Conservation (phyloP, 2,888 invertebrate species). For the Anoplius nigerrimus region DNA sequence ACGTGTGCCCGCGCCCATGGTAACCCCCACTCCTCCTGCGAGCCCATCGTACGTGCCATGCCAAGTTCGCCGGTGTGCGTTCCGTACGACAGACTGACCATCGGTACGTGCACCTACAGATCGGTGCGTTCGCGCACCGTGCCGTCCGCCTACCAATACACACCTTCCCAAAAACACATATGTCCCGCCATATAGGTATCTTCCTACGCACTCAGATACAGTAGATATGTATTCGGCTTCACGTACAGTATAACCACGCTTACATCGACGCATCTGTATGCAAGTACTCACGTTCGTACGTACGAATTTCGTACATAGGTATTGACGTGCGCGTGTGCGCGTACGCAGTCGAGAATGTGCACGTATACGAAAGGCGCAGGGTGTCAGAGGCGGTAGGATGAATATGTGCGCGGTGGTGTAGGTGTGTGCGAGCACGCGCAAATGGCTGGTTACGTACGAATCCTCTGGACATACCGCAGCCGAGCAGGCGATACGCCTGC, state of each 20-base stretch:
- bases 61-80: constrained; percentile 37
- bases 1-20: constrained; percentile 46
- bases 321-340: constrained; percentile 11
- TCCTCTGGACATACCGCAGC: constrained; percentile 64
- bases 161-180: neutral
- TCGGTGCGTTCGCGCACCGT: constrained; percentile 14
- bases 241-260: too few relatives aligned
- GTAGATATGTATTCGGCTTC: too few relatives aligned
- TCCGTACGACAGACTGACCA: constrained; percentile 33
- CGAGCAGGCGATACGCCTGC: constrained; percentile 60
- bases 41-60: constrained; percentile 31
- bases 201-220: too few relatives aligned
- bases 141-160: too few relatives aligned
- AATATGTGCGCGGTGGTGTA: constrained; percentile 51
- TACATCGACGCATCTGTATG: neutral
- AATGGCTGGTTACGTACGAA: constrained; percentile 57
- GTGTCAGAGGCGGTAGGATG: constrained; percentile 14
- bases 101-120: constrained; percentile 8
- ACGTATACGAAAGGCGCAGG: constrained; percentile 29
- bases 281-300: constrained; percentile 22
- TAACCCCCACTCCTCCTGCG: constrained; percentile 34
- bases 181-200: too few relatives aligned
- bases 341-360: constrained; percentile 6
- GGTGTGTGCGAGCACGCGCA: constrained; percentile 1
- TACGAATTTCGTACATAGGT: constrained; percentile 27